Evolutionary conservation across 2,888 invertebrate species (phyloP), one percentile per base, ranked within the genome.

Genomic region (Julus scandinavius): DNA sequence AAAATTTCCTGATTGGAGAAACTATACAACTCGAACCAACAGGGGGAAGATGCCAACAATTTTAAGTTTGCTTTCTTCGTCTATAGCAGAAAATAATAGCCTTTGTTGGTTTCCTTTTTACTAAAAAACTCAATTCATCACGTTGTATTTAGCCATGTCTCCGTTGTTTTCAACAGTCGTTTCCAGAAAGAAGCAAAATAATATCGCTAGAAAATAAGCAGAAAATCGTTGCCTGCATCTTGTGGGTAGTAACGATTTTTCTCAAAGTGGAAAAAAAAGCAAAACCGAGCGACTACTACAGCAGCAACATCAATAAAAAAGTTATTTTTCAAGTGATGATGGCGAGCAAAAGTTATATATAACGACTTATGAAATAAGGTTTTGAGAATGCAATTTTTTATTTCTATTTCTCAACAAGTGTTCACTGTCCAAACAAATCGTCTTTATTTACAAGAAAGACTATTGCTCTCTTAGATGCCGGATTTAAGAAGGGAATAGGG

Each of bases 371-470:
- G 72, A 72, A 72, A 72, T 72, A 72, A 72, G 72, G 72, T 72
- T 72, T 72, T 29, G 29, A 72, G 72, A 72, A 72, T 72, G 72
- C 72, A 72, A 72, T 72, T 72, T 72, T 72, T 72, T 72, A 72
- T 72, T 72, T 72, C 29, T 72, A 29, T n/a, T 72, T 49, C 41
- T 85, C 85, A 85, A 85, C 85, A 85, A 85, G 85, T 85, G 85
- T 85, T 85, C 85, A 5, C 85, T 85, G 85, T 85, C 49, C 85
- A 85, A 85, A 85, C 85, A 85, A 85, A 85, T 85, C 85, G 85
- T 85, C 49, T 85, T 85, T 85, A 85, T 85, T 85, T 85, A 85
- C 85, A 85, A 85, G 85, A 85, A 49, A 41, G 85, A 85, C 49
- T 85, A 85, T 85, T 85, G 85, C 85, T 85, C 85, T 85, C 85